Percentiles rank a stretch among this genome's conserved stretches.
phyloP scores from a whole-genome alignment of 2,888 invertebrate genomes.

The Epirrhoe tristata region DNA sequence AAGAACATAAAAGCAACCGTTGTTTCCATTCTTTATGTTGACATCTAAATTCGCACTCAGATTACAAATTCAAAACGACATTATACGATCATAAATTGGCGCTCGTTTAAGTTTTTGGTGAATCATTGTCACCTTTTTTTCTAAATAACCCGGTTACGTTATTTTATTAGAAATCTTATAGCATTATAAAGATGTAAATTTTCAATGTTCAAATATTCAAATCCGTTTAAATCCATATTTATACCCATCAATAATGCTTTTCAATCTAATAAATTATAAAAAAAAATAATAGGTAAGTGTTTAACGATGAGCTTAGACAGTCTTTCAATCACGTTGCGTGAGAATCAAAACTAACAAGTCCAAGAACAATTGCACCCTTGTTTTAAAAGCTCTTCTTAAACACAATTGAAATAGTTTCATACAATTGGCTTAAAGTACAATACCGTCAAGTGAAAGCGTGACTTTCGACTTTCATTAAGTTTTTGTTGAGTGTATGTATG shows the following conservation, averaged over 20 bases:
- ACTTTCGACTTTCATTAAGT: conserved; percentile 84
- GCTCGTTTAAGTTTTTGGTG: conserved; percentile 38
- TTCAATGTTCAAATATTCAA: background rate
- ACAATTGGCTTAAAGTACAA: conserved; percentile 76
- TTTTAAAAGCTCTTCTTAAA: conserved; percentile 57
- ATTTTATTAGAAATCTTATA: conserved; percentile 30
- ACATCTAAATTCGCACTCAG: conserved; percentile 34
- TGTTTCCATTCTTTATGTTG: conserved; percentile 39
- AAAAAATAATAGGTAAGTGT: no score
- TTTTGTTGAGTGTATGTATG: conserved; percentile 81
- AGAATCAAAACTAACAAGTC: conserved; percentile 1
- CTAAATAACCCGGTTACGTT: conserved; percentile 38
- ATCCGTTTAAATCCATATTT: background rate
- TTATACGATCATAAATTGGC: conserved; percentile 40
- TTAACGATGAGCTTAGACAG: conserved; percentile 14
- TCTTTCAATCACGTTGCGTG: conserved; percentile 10
- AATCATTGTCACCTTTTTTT: conserved; percentile 35
- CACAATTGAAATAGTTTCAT: conserved; percentile 64
- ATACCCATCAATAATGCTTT: conserved; percentile 5
- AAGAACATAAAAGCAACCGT: conserved; percentile 32
- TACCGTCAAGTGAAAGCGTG: conserved; percentile 81
- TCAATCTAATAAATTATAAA: background rate
- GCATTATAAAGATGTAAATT: conserved; percentile 10
- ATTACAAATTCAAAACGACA: conserved; percentile 49
- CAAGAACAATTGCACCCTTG: conserved; percentile 52